Percentiles rank a stretch among this genome's conserved stretches.
Evolutionary conservation across 2,797 vertebrate genomes (phyloP).

Genomic region (Acanthornis magna): DNA sequence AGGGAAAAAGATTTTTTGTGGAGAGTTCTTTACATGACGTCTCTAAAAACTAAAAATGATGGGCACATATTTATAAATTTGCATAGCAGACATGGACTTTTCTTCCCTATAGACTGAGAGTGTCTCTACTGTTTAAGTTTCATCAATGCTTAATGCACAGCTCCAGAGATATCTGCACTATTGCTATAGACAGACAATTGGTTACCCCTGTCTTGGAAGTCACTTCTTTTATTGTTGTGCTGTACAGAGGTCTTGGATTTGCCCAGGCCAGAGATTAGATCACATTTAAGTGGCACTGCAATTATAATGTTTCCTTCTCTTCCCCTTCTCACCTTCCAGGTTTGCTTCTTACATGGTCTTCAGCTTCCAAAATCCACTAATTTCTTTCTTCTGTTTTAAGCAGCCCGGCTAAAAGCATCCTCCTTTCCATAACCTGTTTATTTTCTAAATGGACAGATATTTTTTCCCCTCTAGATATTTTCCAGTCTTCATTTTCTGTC

Average conservation of each 20-base stretch:
- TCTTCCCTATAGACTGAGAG: not conserved
- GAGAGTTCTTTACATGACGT: not conserved
- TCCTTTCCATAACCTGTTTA: not conserved
- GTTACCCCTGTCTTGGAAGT: not conserved
- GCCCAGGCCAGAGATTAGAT: not conserved
- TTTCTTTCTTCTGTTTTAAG: not conserved
- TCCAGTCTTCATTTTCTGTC: conserved; percentile 7
- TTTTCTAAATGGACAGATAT: not conserved
- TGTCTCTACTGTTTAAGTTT: not conserved
- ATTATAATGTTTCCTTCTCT: not conserved
- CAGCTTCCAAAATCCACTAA: not conserved
- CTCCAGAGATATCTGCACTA: not conserved
- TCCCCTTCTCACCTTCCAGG: not conserved
- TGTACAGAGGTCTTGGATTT: not conserved
- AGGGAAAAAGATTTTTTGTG: not conserved
- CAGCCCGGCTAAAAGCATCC: not conserved
- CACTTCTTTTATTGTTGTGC: not conserved
- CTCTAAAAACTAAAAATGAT: not conserved
- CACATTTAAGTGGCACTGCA: not conserved
- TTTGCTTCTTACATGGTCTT: not conserved
- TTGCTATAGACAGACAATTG: not conserved
- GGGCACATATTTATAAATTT: not conserved
- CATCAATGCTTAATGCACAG: not conserved
- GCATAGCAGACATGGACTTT: not conserved
- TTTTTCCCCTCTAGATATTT: not conserved